Conservation (phyloP, 1,140 invertebrate species). For the Tetramorium alpestre region DNA sequence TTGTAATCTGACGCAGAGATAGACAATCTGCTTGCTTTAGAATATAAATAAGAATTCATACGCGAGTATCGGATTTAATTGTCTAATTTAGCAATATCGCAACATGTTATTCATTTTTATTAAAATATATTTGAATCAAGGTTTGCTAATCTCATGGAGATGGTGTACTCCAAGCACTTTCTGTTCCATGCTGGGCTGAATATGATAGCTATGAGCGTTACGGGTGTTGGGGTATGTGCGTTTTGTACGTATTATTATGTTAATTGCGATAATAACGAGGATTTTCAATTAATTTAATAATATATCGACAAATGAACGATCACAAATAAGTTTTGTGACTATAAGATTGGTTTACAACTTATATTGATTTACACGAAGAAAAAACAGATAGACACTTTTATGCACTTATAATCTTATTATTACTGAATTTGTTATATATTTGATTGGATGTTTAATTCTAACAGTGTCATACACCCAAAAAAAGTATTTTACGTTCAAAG, state of each 20-base stretch:
- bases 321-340: background rate
- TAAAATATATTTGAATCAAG: conserved; percentile 10
- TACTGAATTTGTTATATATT: background rate
- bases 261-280: background rate
- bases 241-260: background rate
- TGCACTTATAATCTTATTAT: background rate
- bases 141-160: conserved; percentile 38
- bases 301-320: background rate
- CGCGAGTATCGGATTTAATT: background rate
- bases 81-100: background rate
- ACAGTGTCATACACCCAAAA: background rate
- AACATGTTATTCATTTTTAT: background rate
- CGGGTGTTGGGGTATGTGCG: conserved; percentile 40
- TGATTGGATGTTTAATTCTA: background rate
- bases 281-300: background rate
- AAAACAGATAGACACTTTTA: background rate
- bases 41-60: background rate
- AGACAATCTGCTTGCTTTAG: background rate
- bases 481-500: too few species aligned
- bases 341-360: background rate
- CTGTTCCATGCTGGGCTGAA: conserved; percentile 34
- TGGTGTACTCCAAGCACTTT: conserved; percentile 35
- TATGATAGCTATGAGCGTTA: conserved; percentile 48
- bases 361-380: background rate
- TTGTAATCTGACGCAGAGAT: background rate